Conservation (phyloP, 2,888 invertebrate species). For the Amorpha juglandis region DNA sequence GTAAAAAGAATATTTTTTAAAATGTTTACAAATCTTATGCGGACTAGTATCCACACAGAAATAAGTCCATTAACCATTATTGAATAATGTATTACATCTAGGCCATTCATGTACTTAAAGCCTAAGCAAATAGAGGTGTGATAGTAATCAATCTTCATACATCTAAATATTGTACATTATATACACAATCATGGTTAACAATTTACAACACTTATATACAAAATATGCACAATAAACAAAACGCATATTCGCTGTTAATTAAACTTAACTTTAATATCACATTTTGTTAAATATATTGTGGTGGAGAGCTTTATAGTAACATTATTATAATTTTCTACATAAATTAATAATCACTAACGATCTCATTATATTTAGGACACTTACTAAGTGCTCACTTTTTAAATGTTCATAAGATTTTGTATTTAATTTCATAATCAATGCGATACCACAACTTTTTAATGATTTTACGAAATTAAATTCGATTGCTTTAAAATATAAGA, state of each 20-base stretch:
- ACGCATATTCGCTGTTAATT: constrained; percentile 42
- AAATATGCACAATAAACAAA: constrained; percentile 38
- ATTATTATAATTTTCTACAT: neutral
- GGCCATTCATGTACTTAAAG: no score
- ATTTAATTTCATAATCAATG: neutral
- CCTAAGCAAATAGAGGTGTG: neutral
- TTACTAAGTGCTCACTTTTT: neutral
- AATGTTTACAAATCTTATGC: no score
- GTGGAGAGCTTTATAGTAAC: constrained; percentile 8
- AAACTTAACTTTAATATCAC: constrained; percentile 74
- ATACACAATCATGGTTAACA: neutral
- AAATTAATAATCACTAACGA: constrained; percentile 6
- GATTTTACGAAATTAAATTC: neutral
- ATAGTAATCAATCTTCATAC: neutral
- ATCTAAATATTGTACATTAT: constrained; percentile 16
- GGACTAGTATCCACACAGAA: no score
- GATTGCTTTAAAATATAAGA: neutral
- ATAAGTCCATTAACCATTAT: no score
- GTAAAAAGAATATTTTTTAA: no score
- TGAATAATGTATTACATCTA: no score
- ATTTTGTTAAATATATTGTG: constrained; percentile 51
- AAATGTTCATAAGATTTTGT: neutral
- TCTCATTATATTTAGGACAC: neutral
- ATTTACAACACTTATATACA: constrained; percentile 26
- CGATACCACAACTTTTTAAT: neutral